These are phyloP conservation scores for Lacerta agilis DNA, from an alignment of 2,797 vertebrate genomes.

Conservation along the genomic window DNA sequence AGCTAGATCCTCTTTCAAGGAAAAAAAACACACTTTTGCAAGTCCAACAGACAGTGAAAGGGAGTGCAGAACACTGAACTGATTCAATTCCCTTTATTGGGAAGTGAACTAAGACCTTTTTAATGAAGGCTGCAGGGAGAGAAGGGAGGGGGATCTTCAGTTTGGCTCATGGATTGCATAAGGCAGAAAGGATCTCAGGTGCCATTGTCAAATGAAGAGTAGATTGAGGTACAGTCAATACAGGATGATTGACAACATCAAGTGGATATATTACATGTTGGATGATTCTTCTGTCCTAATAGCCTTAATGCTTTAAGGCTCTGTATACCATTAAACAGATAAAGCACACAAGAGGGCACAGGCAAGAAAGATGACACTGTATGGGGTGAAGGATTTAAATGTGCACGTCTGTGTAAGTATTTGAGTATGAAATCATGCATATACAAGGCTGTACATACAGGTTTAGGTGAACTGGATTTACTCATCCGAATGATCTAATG, in stretches of 20 bases:
- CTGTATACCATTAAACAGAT: neutral
- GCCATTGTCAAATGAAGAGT: conserved; percentile 14
- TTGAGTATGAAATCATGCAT: conserved; percentile 12
- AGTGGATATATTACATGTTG: conserved; percentile 4
- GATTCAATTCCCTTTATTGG: conserved; percentile 56
- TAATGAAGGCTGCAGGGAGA: conserved; percentile 44
- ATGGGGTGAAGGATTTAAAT: neutral
- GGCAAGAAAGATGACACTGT: neutral
- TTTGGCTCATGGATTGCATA: conserved; percentile 49
- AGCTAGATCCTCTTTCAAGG: conserved; percentile 48
- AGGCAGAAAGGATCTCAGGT: conserved; percentile 23
- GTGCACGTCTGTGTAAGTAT: conserved; percentile 13
- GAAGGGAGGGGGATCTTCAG: neutral
- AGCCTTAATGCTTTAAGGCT: conserved; percentile 10
- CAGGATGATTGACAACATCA: conserved; percentile 1
- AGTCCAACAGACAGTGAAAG: conserved; percentile 79
- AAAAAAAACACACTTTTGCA: conserved; percentile 74
- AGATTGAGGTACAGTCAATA: conserved; percentile 35
- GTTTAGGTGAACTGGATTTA: conserved; percentile 64
- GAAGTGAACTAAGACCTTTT: conserved; percentile 62
- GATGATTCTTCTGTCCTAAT: neutral
- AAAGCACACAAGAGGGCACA: conserved; percentile 28
- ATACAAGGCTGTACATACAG: conserved; percentile 41
- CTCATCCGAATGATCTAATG: conserved; percentile 59
- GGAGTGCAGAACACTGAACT: conserved; percentile 45